Evolutionary conservation across 1,140 invertebrate species (phyloP), one percentile per base, ranked within the genome.

Genomic region (Papilio aristodemus): DNA sequence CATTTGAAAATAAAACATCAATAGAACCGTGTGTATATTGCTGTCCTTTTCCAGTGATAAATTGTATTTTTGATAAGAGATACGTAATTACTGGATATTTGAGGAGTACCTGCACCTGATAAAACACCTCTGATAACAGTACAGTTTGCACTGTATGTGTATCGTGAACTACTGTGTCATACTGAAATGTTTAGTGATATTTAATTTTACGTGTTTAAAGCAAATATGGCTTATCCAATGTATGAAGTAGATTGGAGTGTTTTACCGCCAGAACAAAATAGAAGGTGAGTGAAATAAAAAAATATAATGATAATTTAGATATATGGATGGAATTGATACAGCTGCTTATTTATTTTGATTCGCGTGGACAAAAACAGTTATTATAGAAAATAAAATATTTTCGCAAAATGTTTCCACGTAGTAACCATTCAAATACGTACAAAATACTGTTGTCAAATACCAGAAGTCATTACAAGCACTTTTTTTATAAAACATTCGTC

Each of bases 211-310:
- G 76, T 72, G 72, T 77, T 81, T 59, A 62, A 69, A 78, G 50
- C 68, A 54, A 77, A 68, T 70, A 91, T 91, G 89, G 89, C 89
- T 67, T 91, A 91, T 85, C 89, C 90, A 38, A 91, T 90, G 89
- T 96, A 96, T 79, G 95, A 96, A 85, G 93, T 93, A 46, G 95
- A 96, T 85, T 96, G 95, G 95, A 96, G 95, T 89, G 94, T 96
- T 76, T 90, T 96, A 77, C 96, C 96, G 71, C 94, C 95, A 46
- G 95, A 96, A 87, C 93, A 95, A 68, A 96, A 96, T 83, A 93
- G 96, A 93, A 95, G 96, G 96, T 96, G 93, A 89, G 84, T 86
- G 27, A 60, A 69, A 63, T 63, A 66, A 39, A 66, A 14, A 58
- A 41, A 25, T 32, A 58, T n/a, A 9, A 32, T 36, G 22, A 32